phyloP scores from a whole-genome alignment of 2,797 vertebrate genomes.

The Enteromius anoplus region DNA sequence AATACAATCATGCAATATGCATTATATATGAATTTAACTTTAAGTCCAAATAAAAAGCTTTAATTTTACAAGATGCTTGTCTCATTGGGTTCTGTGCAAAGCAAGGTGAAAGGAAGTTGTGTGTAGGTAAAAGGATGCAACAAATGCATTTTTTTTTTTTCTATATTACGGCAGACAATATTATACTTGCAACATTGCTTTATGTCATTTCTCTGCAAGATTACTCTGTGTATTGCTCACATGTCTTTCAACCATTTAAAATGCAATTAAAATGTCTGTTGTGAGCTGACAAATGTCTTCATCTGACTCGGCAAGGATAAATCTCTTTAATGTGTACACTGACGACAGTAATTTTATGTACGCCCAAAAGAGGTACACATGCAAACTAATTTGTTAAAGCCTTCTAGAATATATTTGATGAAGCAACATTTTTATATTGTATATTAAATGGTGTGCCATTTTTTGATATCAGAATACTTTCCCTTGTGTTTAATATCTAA shows the following conservation, averaged over 20 bases:
- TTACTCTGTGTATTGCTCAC: neutral
- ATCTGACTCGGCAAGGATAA: neutral
- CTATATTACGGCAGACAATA: neutral
- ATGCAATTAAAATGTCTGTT: constrained; percentile 19
- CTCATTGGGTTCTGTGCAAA: neutral
- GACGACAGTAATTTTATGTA: constrained; percentile 4
- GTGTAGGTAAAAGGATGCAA: too few relatives aligned
- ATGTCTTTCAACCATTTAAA: constrained; percentile 4
- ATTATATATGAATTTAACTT: neutral
- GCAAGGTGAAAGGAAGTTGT: neutral
- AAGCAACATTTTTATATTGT: neutral
- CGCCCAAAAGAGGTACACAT: constrained; percentile 6
- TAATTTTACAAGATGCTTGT: neutral
- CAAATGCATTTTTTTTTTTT: too few relatives aligned
- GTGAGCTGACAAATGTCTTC: constrained; percentile 20
- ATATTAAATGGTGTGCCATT: too few relatives aligned
- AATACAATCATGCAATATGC: neutral
- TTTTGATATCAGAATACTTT: too few relatives aligned
- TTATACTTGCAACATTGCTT: neutral
- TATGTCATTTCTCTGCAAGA: neutral
- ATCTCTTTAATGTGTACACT: neutral
- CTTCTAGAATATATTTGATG: neutral
- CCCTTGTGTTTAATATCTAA: neutral
- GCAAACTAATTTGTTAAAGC: constrained; percentile 4
- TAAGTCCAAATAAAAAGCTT: constrained; percentile 16